phyloP scores from a whole-genome alignment of 2,888 invertebrate species.

The Temnothorax unifasciatus region DNA sequence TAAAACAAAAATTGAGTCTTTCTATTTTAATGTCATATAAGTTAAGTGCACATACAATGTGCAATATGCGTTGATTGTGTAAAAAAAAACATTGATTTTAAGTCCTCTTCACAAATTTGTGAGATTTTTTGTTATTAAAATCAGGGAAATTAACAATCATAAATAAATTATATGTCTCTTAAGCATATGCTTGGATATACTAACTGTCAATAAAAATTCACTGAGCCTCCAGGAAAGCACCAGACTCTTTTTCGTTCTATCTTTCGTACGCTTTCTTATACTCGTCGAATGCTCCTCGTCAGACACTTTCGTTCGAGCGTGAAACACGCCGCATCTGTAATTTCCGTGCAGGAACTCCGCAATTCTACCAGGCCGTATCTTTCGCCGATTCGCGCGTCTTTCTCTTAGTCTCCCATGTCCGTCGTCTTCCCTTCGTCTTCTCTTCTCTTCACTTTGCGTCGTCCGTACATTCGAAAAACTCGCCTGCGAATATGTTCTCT shows the following conservation, averaged over 20 bases:
- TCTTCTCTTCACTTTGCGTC: conserved; percentile 33
- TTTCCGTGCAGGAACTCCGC: conserved; percentile 74
- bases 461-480: conserved; percentile 59
- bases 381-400: conserved; percentile 43
- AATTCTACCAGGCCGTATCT: conserved; percentile 61
- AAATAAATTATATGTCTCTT: conserved; percentile 33
- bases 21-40: background rate
- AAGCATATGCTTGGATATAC: conserved; percentile 46
- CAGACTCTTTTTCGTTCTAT: background rate
- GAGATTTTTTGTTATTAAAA: background rate
- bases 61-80: background rate
- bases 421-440: conserved; percentile 16
- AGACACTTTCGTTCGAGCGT: conserved; percentile 72
- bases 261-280: background rate
- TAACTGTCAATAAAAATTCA: conserved; percentile 45
- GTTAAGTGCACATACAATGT: background rate
- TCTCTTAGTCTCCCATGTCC: conserved; percentile 32
- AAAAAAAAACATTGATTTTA: background rate
- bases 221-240: background rate
- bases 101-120: background rate
- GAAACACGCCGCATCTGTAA: conserved; percentile 77
- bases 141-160: background rate
- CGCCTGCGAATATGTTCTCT: conserved; percentile 39
- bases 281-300: conserved; percentile 54
- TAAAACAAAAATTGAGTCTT: background rate